Evolutionary conservation across 2,888 invertebrate genomes (phyloP), one percentile per base, ranked within the genome.

Genomic region (Athalia circularis): DNA sequence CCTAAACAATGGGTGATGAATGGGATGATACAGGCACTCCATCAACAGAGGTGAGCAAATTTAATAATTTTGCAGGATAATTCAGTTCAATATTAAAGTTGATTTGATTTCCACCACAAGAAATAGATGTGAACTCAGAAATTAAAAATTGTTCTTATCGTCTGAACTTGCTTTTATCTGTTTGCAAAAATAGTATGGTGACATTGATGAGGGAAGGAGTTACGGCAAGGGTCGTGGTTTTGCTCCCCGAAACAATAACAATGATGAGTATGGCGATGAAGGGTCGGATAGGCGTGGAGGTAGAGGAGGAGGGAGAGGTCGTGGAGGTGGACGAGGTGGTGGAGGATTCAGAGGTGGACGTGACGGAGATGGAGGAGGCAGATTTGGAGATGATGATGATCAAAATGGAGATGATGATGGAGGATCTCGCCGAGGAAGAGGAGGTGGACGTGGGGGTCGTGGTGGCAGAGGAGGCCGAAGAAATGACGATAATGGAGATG

Each of bases 221-320:
- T 84, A 79, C 43, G 85, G 87, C n/a, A 86, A 83, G 78, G 87
- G 88, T 9, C 84, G 88, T 48, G 87, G 87, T 0, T 84, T 81
- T 47, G 77, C 72, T 13, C 48, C 80, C 0, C 75, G 68, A 0
- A 77, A 79, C 15, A 15, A 57, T 6, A 79, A 77, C 9, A 68
- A 72, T n/a, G 76, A 15, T 52, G 62, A 65, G 9, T 77, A 77
- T 61, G 29, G 29, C 29, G 29, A 29, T 29, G 59, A 79, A 8
- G 65, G 80, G 52, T 77, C 80, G 29, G 15, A 78, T 48, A 50
- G 79, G 4, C 80, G 80, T 29, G 81, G 79, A 79, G 68, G 77
- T 74, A 77, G 78, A 29, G 11, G 75, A 59, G 79, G 79, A 5
- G 79, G 80, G 13, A 78, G 82, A 47, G 80, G 80, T 6, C 65